phyloP scores from a whole-genome alignment of 2,888 invertebrate species.

The Lepidocyrtoides sp. region DNA sequence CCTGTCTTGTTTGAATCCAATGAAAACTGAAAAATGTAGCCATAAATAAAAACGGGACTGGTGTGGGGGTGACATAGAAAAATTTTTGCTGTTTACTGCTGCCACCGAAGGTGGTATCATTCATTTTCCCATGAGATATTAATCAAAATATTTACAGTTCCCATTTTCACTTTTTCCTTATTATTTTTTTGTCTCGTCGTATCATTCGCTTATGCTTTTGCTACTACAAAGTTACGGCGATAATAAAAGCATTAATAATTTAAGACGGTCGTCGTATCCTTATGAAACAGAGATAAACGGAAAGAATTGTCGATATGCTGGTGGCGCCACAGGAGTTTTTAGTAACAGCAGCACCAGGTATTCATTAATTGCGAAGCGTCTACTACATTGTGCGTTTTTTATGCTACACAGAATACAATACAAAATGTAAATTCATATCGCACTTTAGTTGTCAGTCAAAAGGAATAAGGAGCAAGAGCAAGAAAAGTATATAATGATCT shows the following conservation, averaged over 20 bases:
- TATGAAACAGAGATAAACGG: not conserved
- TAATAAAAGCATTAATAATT: slow-evolving; percentile 20
- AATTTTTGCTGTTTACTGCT: not conserved
- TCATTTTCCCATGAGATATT: slow-evolving; percentile 14
- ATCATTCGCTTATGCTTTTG: not conserved
- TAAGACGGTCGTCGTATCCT: not conserved
- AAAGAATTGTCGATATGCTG: no score
- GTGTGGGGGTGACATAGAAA: not conserved
- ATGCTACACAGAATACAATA: no score
- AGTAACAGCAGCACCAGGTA: not conserved
- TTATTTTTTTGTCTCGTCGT: not conserved
- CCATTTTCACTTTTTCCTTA: not conserved
- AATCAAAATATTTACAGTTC: slow-evolving; percentile 22
- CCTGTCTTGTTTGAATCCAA: not conserved
- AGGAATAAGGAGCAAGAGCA: not conserved
- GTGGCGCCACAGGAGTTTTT: no score
- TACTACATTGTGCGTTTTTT: no score
- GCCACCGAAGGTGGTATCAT: not conserved
- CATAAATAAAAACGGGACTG: slow-evolving; percentile 5
- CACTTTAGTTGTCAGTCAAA: not conserved
- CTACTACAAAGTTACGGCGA: not conserved
- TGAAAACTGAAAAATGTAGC: not conserved
- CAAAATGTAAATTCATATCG: not conserved
- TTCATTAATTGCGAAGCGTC: no score
- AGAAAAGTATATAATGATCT: not conserved